Evolutionary conservation across 2,888 invertebrate genomes (phyloP).

Genomic region (Dynastes hyllus): DNA sequence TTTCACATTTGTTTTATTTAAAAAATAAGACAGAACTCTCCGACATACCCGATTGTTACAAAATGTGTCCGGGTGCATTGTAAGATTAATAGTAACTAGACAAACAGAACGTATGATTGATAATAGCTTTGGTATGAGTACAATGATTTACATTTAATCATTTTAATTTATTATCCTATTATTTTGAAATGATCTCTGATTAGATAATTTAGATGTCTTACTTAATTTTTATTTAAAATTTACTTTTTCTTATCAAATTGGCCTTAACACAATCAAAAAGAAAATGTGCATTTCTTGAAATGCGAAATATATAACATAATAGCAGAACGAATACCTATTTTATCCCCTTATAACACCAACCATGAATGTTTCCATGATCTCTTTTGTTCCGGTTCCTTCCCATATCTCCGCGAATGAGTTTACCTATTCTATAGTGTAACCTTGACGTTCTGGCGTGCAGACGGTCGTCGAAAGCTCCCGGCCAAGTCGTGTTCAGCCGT

Average conservation of each 20-base stretch:
- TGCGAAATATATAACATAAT: not conserved
- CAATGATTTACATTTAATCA: too few relatives aligned
- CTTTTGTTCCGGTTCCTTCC: slow-evolving; percentile 2
- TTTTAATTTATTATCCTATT: too few relatives aligned
- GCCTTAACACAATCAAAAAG: not conserved
- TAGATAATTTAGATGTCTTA: too few relatives aligned
- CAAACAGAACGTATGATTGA: too few relatives aligned
- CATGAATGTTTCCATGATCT: not conserved
- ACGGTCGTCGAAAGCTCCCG: slow-evolving; percentile 39
- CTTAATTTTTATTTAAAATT: not conserved
- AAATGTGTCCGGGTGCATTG: too few relatives aligned
- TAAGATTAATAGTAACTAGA: too few relatives aligned
- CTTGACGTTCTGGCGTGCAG: slow-evolving; percentile 37
- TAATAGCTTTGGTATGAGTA: too few relatives aligned
- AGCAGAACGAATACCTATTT: not conserved
- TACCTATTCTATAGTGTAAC: slow-evolving; percentile 49
- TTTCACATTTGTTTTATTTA: too few relatives aligned
- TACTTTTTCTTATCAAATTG: not conserved
- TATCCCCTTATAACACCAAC: not conserved
- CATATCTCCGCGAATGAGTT: slow-evolving; percentile 19
- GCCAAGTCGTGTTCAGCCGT: slow-evolving; percentile 36
- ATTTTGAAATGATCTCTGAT: too few relatives aligned
- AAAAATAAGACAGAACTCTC: too few relatives aligned
- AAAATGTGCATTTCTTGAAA: not conserved
- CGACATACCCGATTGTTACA: too few relatives aligned